Evolutionary conservation across 2,888 invertebrate species (phyloP), one percentile per base, ranked within the genome.

Genomic region (Drosophila nigricruria): DNA sequence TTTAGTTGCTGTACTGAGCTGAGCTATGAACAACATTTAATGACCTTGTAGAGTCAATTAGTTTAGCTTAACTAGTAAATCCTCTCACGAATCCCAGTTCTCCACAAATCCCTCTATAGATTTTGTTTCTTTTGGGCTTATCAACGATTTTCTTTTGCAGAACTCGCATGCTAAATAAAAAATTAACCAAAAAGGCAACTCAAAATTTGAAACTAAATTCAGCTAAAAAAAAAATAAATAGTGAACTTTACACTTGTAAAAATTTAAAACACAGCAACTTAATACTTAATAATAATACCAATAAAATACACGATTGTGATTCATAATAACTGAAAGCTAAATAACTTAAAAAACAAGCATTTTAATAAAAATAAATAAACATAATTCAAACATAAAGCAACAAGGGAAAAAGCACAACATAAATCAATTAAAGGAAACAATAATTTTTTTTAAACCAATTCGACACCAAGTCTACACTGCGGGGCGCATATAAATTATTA

Each of bases 351-450:
- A 75, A 67, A 45, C 20, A 20, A 83, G 54, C 50, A 63, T 61
- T 68, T 75, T 72, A 68, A 72, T 30, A 34, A 52, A 64, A 52
- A 14, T 23, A 14, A 65, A 61, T 36, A 76, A 53, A 50, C 23
- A 23, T 50, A 64, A 73, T 16, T 57, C 49, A 63, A 72, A 50
- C 53, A 47, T 30, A 56, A 65, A 73, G 68, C 66, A 77, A 73
- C 73, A 69, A 72, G 61, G 66, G 62, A 40, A 66, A 47, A 69
- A 52, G 52, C 62, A 71, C 68, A 73, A 68, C 75, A 73, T 68
- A 83, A 77, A 75, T 82, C 88, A 89, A 88, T 88, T 85, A 89
- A 87, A 83, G 79, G 80, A 87, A 79, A 88, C 89, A 87, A 85
- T 85, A 85, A 85, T 85, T 87, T 85, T 52, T 53, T 53, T 5